Conservation (phyloP, 2,113 vertebrate genomes). For the Penelope pileata region DNA sequence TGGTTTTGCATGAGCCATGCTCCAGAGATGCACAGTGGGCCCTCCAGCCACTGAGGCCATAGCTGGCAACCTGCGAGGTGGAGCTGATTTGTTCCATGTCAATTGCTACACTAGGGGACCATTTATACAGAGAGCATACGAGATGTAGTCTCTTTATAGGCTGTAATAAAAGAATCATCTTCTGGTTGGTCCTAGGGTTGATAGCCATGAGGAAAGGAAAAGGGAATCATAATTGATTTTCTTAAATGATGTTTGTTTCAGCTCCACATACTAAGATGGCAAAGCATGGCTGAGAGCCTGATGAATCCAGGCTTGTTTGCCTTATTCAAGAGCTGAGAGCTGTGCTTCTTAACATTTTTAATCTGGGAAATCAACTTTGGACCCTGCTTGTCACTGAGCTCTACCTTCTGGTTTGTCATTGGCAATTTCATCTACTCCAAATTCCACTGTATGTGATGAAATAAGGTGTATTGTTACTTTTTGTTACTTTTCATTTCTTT, state of each 20-base stretch:
- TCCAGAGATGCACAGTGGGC: not conserved
- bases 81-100: not conserved
- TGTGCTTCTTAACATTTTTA: not conserved
- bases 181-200: not conserved
- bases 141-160: not conserved
- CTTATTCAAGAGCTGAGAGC: not conserved
- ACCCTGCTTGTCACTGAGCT: not conserved
- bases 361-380: not conserved
- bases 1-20: not conserved
- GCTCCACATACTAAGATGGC: not conserved
- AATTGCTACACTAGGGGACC: not conserved
- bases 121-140: not conserved
- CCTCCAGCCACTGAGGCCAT: not conserved
- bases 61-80: not conserved
- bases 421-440: not conserved
- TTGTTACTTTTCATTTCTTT: too few relatives aligned
- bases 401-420: not conserved
- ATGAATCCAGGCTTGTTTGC: not conserved
- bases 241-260: not conserved
- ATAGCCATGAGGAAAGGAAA: not conserved
- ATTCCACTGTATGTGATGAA: not conserved
- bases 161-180: not conserved
- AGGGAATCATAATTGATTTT: not conserved
- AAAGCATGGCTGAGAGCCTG: not conserved
- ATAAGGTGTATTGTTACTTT: not conserved